Conservation (phyloP, 2,888 invertebrate genomes). For the Leucoma salicis region DNA sequence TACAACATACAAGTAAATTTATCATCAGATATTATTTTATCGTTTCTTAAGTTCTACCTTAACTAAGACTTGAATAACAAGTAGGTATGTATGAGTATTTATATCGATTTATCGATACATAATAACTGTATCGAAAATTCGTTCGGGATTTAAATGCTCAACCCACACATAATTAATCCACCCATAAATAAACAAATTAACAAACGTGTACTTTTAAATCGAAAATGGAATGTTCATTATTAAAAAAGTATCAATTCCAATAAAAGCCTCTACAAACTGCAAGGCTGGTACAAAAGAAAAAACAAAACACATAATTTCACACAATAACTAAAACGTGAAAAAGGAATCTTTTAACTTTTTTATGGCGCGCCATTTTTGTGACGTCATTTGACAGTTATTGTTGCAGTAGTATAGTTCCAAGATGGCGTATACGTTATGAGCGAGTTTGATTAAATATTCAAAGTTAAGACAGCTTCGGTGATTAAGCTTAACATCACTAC, state of each 20-base stretch:
- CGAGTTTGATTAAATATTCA: constrained; percentile 30
- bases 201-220: constrained; percentile 30
- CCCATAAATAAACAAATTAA: constrained; percentile 38
- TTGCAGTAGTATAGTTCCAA: constrained; percentile 30
- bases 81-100: constrained; percentile 58
- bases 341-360: constrained; percentile 34
- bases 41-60: constrained; percentile 79
- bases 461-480: constrained; percentile 23
- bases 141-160: constrained; percentile 33
- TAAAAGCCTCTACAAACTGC: constrained; percentile 33
- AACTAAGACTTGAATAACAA: constrained; percentile 79
- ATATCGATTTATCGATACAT: constrained; percentile 37
- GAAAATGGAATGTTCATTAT: constrained; percentile 34
- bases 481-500: constrained; percentile 28
- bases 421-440: constrained; percentile 27
- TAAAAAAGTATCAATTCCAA: constrained; percentile 37
- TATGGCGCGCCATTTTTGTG: constrained; percentile 29
- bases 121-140: constrained; percentile 36
- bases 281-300: constrained; percentile 32
- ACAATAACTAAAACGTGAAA: constrained; percentile 39
- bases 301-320: constrained; percentile 38
- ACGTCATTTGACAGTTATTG: constrained; percentile 35
- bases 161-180: constrained; percentile 34
- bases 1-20: constrained; percentile 83
- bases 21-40: constrained; percentile 81